phyloP scores from a whole-genome alignment of 2,888 invertebrate species.

The Oscheius myriophilus region DNA sequence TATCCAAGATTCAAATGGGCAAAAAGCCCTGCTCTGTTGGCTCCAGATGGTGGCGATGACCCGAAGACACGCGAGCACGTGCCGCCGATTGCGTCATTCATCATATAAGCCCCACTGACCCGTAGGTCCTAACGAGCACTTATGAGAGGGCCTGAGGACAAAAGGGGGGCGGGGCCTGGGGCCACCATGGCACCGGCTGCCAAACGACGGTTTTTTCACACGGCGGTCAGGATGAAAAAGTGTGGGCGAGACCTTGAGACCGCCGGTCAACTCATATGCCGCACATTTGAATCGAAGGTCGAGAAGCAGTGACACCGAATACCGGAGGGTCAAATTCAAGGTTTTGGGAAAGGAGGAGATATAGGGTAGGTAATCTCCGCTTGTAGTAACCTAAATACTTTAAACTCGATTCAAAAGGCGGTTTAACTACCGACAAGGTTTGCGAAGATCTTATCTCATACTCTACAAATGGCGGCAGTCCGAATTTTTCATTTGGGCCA shows the following conservation, averaged over 20 bases:
- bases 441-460: too few relatives aligned
- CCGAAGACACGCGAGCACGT: constrained; percentile 23
- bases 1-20: too few relatives aligned
- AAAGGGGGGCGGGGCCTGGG: not conserved
- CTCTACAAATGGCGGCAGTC: too few relatives aligned
- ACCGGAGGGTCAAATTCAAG: too few relatives aligned
- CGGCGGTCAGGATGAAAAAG: constrained; percentile 13
- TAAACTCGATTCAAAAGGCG: too few relatives aligned
- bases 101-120: constrained; percentile 30
- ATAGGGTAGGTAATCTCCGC: too few relatives aligned
- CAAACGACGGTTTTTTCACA: constrained; percentile 14
- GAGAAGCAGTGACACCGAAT: not conserved
- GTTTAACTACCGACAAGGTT: too few relatives aligned
- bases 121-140: constrained; percentile 24
- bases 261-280: constrained; percentile 3
- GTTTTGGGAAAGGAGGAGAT: too few relatives aligned
- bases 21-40: too few relatives aligned
- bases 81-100: constrained; percentile 29
- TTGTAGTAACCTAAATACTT: too few relatives aligned
- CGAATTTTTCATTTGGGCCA: too few relatives aligned
- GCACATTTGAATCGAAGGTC: constrained; percentile 18
- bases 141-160: constrained; percentile 14
- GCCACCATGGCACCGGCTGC: constrained; percentile 22
- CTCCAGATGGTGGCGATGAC: constrained; percentile 27
- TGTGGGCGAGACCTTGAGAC: constrained; percentile 20